Evolutionary conservation across 2,113 vertebrate genomes (phyloP), one percentile per base, ranked within the genome.

Genomic region (Percopsis transmontana): DNA sequence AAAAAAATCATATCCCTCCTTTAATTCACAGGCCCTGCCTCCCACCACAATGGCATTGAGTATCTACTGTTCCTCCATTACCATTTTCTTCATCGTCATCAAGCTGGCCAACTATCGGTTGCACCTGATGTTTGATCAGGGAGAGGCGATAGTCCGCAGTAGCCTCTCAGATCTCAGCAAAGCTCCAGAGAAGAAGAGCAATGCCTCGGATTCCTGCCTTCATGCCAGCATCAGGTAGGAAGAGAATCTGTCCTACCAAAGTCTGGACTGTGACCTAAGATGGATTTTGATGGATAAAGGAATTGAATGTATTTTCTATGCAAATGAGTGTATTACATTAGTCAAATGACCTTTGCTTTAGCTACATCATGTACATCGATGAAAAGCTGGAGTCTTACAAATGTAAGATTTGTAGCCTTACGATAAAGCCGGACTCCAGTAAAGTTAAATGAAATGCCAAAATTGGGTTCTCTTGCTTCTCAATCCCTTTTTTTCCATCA

Each of bases 91-190:
- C 85, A 86, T 96, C 42, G 56, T 93, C 61, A 96, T 99, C 87
- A 99, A 99, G 79, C 52, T 95, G 71, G 79, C 95, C 83, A 98
- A 95, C 89, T 98, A 97, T 53, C 94, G 95, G 51, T 92, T 99
- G 18, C 97, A 99, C 76, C 81, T 97, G 70, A 96, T 98, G 96
- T 98, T 98, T 24, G 96, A 99, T 48, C 90, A 94, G 80, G 97
- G 94, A 0, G 94, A 98, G 85, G 88, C 91, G 23, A 88, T 94
- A 76, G 92, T 93, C 66, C 94, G 87, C 2, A 93, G 80, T 64
- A 90, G 92, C 70, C 80, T 92, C 16, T 84, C 85, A 48, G 91
- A 92, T 76, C 88, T 91, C 68, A 93, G 89, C 83, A 94, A 90
- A 44, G 89, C 70, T 44, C 85, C 88, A 66, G 93, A 93, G 63